phyloP scores from a whole-genome alignment of 2,888 invertebrate genomes.

The Orthonevra nobilis region DNA sequence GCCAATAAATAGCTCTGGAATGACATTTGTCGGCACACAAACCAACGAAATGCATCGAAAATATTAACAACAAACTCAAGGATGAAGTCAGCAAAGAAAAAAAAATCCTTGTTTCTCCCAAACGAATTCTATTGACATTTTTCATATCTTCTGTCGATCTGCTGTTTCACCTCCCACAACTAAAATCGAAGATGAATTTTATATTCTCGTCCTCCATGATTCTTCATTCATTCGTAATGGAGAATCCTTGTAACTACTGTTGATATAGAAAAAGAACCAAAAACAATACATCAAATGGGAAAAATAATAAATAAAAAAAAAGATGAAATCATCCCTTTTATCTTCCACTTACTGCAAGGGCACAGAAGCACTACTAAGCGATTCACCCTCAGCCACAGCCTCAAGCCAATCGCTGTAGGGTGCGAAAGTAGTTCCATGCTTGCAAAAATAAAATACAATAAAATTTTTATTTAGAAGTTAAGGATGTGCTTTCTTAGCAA shows the following conservation, averaged over 20 bases:
- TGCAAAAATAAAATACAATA: no score
- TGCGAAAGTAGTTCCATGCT: slow-evolving; percentile 31
- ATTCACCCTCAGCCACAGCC: no score
- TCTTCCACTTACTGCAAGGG: slow-evolving; percentile 40
- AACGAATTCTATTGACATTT: slow-evolving; percentile 1
- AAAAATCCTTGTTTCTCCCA: background rate
- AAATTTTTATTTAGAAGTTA: no score
- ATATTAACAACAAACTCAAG: slow-evolving; percentile 38
- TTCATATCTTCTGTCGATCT: slow-evolving; percentile 4
- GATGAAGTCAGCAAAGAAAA: slow-evolving; percentile 25
- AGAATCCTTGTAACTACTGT: slow-evolving; percentile 57
- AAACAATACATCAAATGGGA: slow-evolving; percentile 2
- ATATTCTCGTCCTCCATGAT: background rate
- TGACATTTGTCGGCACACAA: slow-evolving; percentile 30
- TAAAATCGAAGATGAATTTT: slow-evolving; percentile 25
- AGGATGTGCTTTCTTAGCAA: slow-evolving; percentile 1
- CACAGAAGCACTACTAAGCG: slow-evolving; percentile 8
- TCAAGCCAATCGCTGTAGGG: slow-evolving; percentile 38
- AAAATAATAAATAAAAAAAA: slow-evolving; percentile 43
- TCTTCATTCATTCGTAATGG: no score
- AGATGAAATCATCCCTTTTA: slow-evolving; percentile 65
- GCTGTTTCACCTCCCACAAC: slow-evolving; percentile 19
- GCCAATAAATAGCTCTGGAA: slow-evolving; percentile 57
- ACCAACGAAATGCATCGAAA: slow-evolving; percentile 45
- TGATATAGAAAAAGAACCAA: slow-evolving; percentile 14